Evolutionary conservation across 2,113 vertebrate species (phyloP), one percentile per base, ranked within the genome.

Genomic region (Sorex fumeus): DNA sequence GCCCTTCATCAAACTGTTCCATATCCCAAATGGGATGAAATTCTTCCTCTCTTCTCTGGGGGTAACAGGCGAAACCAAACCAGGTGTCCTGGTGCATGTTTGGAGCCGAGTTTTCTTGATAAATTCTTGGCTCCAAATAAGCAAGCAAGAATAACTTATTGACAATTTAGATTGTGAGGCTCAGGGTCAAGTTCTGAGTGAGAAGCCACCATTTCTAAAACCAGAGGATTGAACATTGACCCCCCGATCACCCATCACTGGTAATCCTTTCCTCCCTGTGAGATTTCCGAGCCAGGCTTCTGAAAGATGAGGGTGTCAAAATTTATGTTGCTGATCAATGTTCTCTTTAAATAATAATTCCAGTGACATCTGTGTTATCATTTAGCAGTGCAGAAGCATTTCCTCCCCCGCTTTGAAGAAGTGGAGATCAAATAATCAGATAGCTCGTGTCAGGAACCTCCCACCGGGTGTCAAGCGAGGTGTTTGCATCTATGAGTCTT

Each of bases 131-230:
- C 87, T 88, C 87, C 75, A 67, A 72, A 91, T 19, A 27, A 23
- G 67, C 86, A 90, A 91, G 78, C 64, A 93, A 89, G 95, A 89
- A 72, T 66, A 93, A 92, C 43, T 94, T 91, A 96, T 71, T 79
- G 95, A 71, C 69, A 94, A 94, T 96, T 85, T 90, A 91, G 91
- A 93, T 75, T 72, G 91, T 85, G 95, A 94, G 93, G 80, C 92
- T 90, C 21, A 40, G 96, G 97, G 94, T 95, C 67, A 84, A 74
- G 32, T 77, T 95, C 34, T 91, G 93, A 95, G 0, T 43, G 30
- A 95, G 94, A 91, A 89, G 74, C 66, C 86, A 83, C 13, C 71
- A 75, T 88, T 97, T 75, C 72, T 69, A 23, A 84, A 76, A 72
- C 6, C 94, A 75, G 91, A 86, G 7, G 60, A 95, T 89, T 96